These are phyloP conservation scores for Acanthurus lineatus DNA, from an alignment of 2,797 vertebrate species.

Conservation along the genomic window DNA sequence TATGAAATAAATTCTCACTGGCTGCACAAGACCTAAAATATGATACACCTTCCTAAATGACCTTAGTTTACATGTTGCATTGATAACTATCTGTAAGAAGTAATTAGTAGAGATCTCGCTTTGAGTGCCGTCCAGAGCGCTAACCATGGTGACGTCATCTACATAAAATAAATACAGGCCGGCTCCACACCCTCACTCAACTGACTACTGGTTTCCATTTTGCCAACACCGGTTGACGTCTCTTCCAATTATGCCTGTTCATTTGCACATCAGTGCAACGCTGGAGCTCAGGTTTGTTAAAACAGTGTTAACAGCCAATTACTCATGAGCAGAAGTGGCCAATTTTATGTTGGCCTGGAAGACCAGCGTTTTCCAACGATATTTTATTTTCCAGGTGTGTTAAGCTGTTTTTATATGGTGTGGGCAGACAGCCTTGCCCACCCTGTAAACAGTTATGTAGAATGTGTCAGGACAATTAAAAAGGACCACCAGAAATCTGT, in stretches of 20 bases:
- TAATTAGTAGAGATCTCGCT: not conserved
- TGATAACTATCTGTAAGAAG: conserved; percentile 1
- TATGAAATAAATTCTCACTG: not conserved
- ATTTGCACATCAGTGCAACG: conserved; percentile 64
- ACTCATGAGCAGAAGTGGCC: conserved; percentile 64
- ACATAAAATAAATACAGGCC: conserved; percentile 33
- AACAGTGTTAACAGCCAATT: conserved; percentile 81
- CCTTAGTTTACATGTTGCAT: not conserved
- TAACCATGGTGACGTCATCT: conserved; percentile 27
- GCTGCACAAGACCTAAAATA: conserved; percentile 6
- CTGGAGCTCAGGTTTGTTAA: conserved; percentile 71
- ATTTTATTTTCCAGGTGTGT: conserved; percentile 80
- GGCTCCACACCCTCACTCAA: conserved; percentile 30
- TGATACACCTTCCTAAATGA: not conserved
- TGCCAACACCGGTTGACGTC: conserved; percentile 40
- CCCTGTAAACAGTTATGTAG: conserved; percentile 74
- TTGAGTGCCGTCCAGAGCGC: not conserved
- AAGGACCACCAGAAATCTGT: conserved; percentile 82
- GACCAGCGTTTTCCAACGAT: conserved; percentile 69
- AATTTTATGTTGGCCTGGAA: conserved; percentile 66
- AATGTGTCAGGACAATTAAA: conserved; percentile 82
- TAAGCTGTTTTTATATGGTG: conserved; percentile 76
- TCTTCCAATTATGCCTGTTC: conserved; percentile 51
- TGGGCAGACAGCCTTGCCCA: conserved; percentile 74
- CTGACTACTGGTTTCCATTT: conserved; percentile 38